Evolutionary conservation across 2,888 invertebrate genomes (phyloP).

Genomic region (Tenthredo scrophulariae): DNA sequence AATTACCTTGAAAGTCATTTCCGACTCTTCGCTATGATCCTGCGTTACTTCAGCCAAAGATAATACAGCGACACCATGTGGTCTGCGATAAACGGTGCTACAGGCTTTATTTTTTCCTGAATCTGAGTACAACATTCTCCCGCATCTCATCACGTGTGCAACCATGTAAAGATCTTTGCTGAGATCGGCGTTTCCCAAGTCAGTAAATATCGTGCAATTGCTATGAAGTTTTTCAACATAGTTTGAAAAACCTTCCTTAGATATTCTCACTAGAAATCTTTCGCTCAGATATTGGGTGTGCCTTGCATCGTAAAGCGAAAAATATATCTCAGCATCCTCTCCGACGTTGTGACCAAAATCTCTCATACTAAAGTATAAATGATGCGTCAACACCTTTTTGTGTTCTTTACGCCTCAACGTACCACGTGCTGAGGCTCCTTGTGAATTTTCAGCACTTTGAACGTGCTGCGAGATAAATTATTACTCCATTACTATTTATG

Average conservation of each 20-base stretch:
- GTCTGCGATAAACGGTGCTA: conserved; percentile 84
- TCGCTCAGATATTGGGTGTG: conserved; percentile 91
- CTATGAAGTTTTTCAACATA: conserved; percentile 93
- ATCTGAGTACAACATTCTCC: conserved; percentile 88
- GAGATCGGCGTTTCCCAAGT: conserved; percentile 90
- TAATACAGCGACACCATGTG: conserved; percentile 92
- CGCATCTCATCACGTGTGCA: conserved; percentile 94
- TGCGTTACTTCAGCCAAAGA: conserved; percentile 85
- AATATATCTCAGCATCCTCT: conserved; percentile 92
- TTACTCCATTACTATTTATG: not conserved
- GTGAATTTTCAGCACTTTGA: conserved; percentile 80
- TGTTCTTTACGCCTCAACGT: conserved; percentile 81
- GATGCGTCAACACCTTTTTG: conserved; percentile 84
- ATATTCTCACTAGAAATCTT: conserved; percentile 92
- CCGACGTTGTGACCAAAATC: conserved; percentile 93
- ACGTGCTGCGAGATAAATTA: conserved; percentile 77
- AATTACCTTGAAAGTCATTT: conserved; percentile 87
- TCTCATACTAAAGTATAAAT: conserved; percentile 92
- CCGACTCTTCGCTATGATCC: conserved; percentile 86
- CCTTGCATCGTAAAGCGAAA: conserved; percentile 91
- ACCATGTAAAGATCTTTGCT: conserved; percentile 92
- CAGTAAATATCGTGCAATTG: conserved; percentile 93
- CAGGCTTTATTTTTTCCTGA: conserved; percentile 77
- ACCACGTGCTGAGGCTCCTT: conserved; percentile 80
- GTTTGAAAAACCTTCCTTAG: conserved; percentile 94